phyloP scores from a whole-genome alignment of 2,888 invertebrate species.

The Andrena bucephala region DNA sequence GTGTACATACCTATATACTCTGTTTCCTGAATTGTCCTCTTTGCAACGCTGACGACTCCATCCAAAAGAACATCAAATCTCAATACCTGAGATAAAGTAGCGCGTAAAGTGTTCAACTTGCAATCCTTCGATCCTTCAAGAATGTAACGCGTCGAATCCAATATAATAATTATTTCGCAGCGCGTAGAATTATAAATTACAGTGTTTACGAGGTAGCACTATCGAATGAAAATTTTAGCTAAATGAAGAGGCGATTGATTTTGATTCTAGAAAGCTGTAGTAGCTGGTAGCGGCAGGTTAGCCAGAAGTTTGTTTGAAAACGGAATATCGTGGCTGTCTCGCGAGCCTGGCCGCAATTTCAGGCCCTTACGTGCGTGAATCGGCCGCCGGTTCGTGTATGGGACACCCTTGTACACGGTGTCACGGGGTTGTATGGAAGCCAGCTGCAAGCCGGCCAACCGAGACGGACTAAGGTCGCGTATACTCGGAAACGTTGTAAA shows the following conservation, averaged over 20 bases:
- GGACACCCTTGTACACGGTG: conserved; percentile 79
- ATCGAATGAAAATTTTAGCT: background rate
- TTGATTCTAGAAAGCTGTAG: background rate
- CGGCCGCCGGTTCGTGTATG: conserved; percentile 74
- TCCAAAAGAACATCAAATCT: too few relatives aligned
- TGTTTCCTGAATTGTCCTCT: too few relatives aligned
- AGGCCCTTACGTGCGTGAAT: conserved; percentile 46
- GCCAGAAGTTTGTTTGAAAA: conserved; percentile 22
- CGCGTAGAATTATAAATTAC: background rate
- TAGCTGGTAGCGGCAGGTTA: background rate
- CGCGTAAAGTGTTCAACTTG: too few relatives aligned
- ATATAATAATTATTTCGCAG: too few relatives aligned
- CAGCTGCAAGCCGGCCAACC: conserved; percentile 85
- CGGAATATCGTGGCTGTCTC: conserved; percentile 6
- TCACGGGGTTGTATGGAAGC: conserved; percentile 82
- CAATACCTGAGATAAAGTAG: too few relatives aligned
- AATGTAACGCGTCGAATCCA: too few relatives aligned
- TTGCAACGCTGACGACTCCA: too few relatives aligned
- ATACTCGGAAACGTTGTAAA: conserved; percentile 85
- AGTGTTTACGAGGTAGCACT: background rate
- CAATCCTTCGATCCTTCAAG: too few relatives aligned
- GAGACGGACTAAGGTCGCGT: conserved; percentile 80
- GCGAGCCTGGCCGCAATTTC: conserved; percentile 45
- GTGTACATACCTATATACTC: too few relatives aligned
- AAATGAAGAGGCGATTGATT: background rate